phyloP scores from a whole-genome alignment of 2,888 invertebrate genomes.

The Nemapogon koenigi region DNA sequence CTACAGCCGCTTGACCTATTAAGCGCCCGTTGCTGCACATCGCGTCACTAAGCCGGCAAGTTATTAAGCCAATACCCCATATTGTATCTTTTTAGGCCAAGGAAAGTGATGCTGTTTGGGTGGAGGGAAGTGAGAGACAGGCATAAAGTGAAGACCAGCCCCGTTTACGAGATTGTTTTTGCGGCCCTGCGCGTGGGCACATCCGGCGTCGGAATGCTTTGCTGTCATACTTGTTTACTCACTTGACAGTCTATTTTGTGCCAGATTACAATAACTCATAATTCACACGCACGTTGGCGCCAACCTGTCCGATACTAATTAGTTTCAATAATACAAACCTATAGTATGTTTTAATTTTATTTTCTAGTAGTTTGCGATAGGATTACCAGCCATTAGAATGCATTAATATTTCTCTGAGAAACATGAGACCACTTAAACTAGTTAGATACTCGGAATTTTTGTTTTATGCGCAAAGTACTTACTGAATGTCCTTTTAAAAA shows the following conservation, averaged over 20 bases:
- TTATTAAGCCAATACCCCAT: conserved; percentile 4
- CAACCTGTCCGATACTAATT: conserved; percentile 2
- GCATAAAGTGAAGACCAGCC: too few species aligned
- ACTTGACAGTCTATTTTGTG: conserved; percentile 27
- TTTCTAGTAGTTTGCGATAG: conserved; percentile 5
- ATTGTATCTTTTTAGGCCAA: too few species aligned
- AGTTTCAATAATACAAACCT: neutral
- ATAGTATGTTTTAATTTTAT: conserved; percentile 4
- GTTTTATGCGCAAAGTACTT: too few species aligned
- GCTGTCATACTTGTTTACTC: conserved; percentile 51
- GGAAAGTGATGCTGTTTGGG: too few species aligned
- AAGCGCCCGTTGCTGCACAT: conserved; percentile 23
- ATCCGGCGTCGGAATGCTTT: conserved; percentile 16
- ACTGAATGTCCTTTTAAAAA: too few species aligned
- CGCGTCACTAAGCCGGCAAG: conserved; percentile 8
- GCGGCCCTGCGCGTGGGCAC: conserved; percentile 11
- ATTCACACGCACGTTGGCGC: neutral
- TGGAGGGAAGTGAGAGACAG: too few species aligned
- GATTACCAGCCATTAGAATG: too few species aligned
- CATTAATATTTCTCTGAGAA: too few species aligned
- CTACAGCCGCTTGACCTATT: conserved; percentile 58
- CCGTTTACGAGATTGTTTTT: too few species aligned
- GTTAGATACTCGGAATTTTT: too few species aligned
- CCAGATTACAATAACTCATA: neutral
- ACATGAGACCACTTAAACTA: too few species aligned